Evolutionary conservation across 2,888 invertebrate genomes (phyloP).

Genomic region (Sycophila texana): DNA sequence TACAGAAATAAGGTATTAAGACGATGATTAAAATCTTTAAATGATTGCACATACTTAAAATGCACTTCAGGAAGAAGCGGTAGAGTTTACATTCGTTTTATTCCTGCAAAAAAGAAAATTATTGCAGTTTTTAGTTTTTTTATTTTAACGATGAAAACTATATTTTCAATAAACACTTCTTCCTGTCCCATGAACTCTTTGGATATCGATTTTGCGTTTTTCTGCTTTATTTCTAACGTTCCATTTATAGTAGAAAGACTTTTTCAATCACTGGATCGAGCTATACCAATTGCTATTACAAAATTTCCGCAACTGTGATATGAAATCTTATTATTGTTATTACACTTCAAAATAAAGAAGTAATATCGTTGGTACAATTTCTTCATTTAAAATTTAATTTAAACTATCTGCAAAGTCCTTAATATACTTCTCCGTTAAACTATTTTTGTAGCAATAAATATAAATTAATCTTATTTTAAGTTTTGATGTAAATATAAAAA

Average conservation of each 20-base stretch:
- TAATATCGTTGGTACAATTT: not conserved
- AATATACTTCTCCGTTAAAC: not conserved
- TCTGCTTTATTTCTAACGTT: slow-evolving; percentile 11
- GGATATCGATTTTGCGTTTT: slow-evolving; percentile 2
- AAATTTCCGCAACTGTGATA: not conserved
- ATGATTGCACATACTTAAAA: no score
- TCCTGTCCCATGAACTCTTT: not conserved
- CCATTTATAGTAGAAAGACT: not conserved
- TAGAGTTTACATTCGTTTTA: no score
- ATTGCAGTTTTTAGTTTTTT: no score
- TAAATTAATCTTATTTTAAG: not conserved
- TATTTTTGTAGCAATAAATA: not conserved
- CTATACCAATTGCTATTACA: slow-evolving; percentile 1
- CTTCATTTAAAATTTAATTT: not conserved
- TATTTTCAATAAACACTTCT: slow-evolving; percentile 11
- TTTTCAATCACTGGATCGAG: not conserved
- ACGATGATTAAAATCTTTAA: no score
- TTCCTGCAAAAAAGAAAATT: no score
- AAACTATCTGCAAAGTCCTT: not conserved
- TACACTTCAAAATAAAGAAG: not conserved
- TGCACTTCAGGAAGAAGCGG: no score
- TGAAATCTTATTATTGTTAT: slow-evolving; percentile 1
- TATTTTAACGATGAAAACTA: not conserved
- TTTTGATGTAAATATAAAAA: not conserved
- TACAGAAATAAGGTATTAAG: no score